These are phyloP conservation scores for Semaprochilodus insignis DNA, from an alignment of 2,797 vertebrate genomes.

Conservation along the genomic window DNA sequence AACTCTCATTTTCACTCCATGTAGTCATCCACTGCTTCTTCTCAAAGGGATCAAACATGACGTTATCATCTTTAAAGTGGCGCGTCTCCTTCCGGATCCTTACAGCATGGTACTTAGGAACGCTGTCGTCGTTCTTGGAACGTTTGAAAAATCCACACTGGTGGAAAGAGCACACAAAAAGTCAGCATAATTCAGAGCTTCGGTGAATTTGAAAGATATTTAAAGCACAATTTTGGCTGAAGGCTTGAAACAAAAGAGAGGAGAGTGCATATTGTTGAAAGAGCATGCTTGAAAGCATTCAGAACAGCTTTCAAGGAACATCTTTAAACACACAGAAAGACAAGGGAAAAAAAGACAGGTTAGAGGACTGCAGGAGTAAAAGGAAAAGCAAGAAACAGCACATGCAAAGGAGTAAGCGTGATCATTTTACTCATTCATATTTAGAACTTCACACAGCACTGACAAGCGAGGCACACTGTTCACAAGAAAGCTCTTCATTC, in stretches of 20 bases:
- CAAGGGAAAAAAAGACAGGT: constrained; percentile 40
- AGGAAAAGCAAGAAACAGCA: constrained; percentile 25
- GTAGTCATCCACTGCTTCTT: constrained; percentile 94
- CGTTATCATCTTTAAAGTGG: constrained; percentile 80
- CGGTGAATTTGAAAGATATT: neutral
- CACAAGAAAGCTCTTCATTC: constrained; percentile 34
- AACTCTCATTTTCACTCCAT: constrained; percentile 93
- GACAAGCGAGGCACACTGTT: constrained; percentile 31
- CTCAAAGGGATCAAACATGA: constrained; percentile 78
- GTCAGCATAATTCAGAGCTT: neutral
- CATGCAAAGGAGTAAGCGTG: constrained; percentile 3
- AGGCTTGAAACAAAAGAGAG: constrained; percentile 23
- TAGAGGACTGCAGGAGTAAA: constrained; percentile 10
- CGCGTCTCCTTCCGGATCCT: constrained; percentile 90
- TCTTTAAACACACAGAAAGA: constrained; percentile 46
- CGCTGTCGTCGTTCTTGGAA: constrained; percentile 88
- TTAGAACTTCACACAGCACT: constrained; percentile 16
- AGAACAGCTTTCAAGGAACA: constrained; percentile 52
- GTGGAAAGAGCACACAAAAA: constrained; percentile 22
- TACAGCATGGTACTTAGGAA: constrained; percentile 94
- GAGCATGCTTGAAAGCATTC: constrained; percentile 66
- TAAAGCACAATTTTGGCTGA: neutral
- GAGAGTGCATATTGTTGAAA: constrained; percentile 32
- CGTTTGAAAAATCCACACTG: constrained; percentile 98
- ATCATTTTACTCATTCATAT: constrained; percentile 29